These are phyloP conservation scores for Leguminivora glycinivorella DNA, from an alignment of 1,140 invertebrate species.

Conservation along the genomic window DNA sequence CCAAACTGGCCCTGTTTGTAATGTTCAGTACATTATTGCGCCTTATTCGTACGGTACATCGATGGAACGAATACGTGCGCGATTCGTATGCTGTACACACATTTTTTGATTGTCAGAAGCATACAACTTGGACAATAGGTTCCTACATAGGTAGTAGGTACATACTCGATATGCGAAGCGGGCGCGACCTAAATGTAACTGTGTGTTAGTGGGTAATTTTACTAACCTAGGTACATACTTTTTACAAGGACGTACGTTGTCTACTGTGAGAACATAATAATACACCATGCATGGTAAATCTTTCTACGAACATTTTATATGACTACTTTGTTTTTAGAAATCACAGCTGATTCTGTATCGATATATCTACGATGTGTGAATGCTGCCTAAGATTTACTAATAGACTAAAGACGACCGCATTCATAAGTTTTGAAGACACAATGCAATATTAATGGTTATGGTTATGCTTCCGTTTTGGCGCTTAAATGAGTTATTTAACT, in stretches of 20 bases:
- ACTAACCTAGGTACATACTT: conserved; percentile 70
- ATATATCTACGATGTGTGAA: background rate
- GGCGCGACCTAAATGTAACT: conserved; percentile 47
- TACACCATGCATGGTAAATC: background rate
- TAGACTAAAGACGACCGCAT: background rate
- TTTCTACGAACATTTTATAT: background rate
- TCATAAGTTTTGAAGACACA: background rate
- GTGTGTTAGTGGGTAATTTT: conserved; percentile 63
- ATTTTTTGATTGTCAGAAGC: conserved; percentile 57
- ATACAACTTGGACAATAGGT: conserved; percentile 63
- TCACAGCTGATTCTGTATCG: background rate
- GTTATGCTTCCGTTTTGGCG: background rate
- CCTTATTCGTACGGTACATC: conserved; percentile 70
- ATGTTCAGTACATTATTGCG: conserved; percentile 61
- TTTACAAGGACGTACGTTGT: conserved; percentile 57
- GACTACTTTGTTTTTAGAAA: background rate
- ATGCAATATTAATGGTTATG: conserved; percentile 17
- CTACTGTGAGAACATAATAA: conserved; percentile 45
- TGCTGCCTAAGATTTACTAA: background rate
- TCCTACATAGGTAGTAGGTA: background rate
- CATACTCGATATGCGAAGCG: conserved; percentile 59
- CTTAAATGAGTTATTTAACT: background rate
- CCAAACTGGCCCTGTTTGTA: conserved; percentile 57
- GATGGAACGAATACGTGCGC: conserved; percentile 73
- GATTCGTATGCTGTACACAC: conserved; percentile 59